Evolutionary conservation across 2,113 vertebrate genomes (phyloP).

Genomic region (Campylomormyrus numenius): DNA sequence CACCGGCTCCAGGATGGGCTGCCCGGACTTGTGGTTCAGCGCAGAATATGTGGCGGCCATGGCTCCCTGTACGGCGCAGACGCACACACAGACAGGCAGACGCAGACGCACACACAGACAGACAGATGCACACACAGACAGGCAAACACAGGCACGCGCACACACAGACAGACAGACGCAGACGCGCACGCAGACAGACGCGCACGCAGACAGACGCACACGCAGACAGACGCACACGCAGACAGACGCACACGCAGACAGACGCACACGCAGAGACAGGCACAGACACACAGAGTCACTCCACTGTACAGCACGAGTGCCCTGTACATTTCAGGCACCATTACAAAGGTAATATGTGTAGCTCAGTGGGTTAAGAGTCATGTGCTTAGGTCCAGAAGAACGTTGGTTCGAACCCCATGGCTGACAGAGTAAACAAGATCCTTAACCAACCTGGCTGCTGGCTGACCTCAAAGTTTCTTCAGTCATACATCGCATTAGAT

Average conservation of each 20-base stretch:
- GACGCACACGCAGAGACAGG: slow-evolving; percentile 3
- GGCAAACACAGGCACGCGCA: background rate
- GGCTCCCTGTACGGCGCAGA: slow-evolving; percentile 65
- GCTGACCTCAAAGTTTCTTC: background rate
- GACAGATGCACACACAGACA: slow-evolving; percentile 27
- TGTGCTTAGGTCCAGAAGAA: background rate
- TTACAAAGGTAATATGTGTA: background rate
- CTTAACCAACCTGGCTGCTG: background rate
- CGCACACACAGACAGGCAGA: slow-evolving; percentile 27
- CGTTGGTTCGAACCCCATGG: background rate
- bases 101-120: background rate
- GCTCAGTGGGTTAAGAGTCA: background rate
- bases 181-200: too few relatives aligned
- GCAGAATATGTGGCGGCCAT: slow-evolving; percentile 88
- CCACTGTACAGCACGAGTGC: background rate
- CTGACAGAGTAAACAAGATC: background rate
- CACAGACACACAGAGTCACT: background rate
- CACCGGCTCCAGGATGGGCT: slow-evolving; percentile 89
- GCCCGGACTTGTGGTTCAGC: slow-evolving; percentile 86
- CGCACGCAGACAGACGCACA: slow-evolving; percentile 16
- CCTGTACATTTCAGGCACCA: background rate
- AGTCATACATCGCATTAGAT: background rate
- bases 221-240: too few relatives aligned
- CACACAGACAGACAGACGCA: too few relatives aligned
- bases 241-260: slow-evolving; percentile 17